phyloP scores from a whole-genome alignment of 2,113 vertebrate genomes.

The Amphiprion percula region DNA sequence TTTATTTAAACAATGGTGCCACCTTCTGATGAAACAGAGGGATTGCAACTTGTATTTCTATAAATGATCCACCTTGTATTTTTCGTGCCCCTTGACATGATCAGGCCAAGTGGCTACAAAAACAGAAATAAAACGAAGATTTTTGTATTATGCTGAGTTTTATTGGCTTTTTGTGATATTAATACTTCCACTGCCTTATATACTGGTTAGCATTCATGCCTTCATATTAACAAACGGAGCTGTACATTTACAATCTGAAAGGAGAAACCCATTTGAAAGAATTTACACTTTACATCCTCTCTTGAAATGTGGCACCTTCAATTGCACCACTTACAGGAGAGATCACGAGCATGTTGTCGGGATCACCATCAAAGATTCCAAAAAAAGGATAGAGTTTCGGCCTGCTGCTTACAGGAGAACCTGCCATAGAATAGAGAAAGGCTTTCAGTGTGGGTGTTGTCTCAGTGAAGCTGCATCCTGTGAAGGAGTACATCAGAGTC shows the following conservation, averaged over 20 bases:
- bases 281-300: neutral
- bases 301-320: neutral
- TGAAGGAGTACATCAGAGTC: conserved; percentile 33
- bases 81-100: neutral
- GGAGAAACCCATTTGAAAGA: too few species aligned
- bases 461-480: conserved; percentile 42
- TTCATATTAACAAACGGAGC: too few species aligned
- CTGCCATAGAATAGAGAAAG: neutral
- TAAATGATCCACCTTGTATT: neutral
- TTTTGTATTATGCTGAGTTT: too few species aligned
- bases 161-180: too few species aligned
- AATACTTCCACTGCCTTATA: too few species aligned
- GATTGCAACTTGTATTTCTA: conserved; percentile 5
- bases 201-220: too few species aligned
- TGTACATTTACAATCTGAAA: too few species aligned
- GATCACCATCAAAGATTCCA: neutral
- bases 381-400: conserved; percentile 52
- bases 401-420: neutral
- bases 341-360: neutral
- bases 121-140: neutral
- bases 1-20: conserved; percentile 10
- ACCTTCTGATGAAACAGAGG: conserved; percentile 8
- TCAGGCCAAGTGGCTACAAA: neutral
- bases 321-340: neutral
- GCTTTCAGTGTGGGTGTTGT: neutral